Conservation (phyloP, 1,140 invertebrate genomes). For the Drosophila ficusphila region DNA sequence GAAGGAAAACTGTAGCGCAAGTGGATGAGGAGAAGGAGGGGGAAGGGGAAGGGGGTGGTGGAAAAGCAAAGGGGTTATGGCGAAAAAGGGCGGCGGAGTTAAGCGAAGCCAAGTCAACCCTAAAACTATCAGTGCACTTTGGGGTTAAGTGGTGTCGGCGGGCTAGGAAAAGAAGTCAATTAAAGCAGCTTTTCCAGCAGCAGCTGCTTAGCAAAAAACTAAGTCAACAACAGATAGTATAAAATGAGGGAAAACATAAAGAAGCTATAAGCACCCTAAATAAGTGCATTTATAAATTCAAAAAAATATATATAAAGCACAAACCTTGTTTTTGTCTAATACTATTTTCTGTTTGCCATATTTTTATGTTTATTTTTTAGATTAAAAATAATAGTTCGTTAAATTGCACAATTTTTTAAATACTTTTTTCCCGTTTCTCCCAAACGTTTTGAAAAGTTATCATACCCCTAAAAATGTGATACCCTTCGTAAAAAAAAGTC, state of each 20-base stretch:
- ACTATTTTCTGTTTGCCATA: too few relatives aligned
- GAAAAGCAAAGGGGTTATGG: not conserved
- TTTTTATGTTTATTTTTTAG: too few relatives aligned
- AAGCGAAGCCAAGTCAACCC: slow-evolving; percentile 43
- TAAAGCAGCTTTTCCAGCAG: not conserved
- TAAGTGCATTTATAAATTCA: not conserved
- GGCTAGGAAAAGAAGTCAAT: slow-evolving; percentile 1
- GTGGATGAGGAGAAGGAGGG: too few relatives aligned
- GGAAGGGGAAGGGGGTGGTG: too few relatives aligned
- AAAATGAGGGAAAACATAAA: not conserved
- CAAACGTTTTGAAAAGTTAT: not conserved
- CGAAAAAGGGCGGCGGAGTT: not conserved
- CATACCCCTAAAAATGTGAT: not conserved
- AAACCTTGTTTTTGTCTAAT: too few relatives aligned
- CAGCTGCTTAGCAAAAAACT: not conserved
- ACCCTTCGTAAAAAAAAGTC: not conserved
- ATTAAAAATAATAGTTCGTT: too few relatives aligned
- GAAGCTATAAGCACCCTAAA: not conserved
- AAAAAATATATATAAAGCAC: too few relatives aligned
- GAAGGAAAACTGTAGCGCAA: not conserved
- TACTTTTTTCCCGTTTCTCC: too few relatives aligned
- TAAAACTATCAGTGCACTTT: slow-evolving; percentile 46
- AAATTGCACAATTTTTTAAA: too few relatives aligned
- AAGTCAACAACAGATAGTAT: not conserved
- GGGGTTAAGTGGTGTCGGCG: slow-evolving; percentile 39